Conservation (phyloP, 2,888 invertebrate species). For the Xestoiulus laeticollis region DNA sequence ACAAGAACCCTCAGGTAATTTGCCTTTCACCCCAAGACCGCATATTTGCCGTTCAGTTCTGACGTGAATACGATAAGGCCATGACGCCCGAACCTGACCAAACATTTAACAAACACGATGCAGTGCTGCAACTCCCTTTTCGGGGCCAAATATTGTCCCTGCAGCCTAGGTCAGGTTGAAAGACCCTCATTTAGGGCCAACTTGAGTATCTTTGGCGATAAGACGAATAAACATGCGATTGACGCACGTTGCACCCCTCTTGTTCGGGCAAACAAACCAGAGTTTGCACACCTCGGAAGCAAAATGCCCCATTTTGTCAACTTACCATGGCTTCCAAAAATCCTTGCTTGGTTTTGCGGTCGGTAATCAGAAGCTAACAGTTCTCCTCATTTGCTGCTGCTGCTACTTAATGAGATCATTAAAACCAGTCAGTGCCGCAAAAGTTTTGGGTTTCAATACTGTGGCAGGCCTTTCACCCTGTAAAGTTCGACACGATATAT, state of each 20-base stretch:
- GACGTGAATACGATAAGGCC: background rate
- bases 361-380: background rate
- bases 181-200: background rate
- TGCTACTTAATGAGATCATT: background rate
- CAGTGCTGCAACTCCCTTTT: background rate
- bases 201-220: background rate
- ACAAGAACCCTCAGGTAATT: background rate
- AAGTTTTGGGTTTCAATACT: background rate
- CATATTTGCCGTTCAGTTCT: background rate
- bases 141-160: background rate
- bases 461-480: background rate
- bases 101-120: background rate
- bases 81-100: background rate
- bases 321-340: background rate
- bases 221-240: background rate
- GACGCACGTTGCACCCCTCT: background rate
- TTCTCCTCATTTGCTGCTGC: background rate
- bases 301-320: background rate
- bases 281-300: background rate
- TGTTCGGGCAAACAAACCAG: background rate
- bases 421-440: background rate
- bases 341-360: background rate
- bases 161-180: background rate
- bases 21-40: background rate
- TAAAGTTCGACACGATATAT: background rate